Evolutionary conservation across 2,113 vertebrate genomes (phyloP), one percentile per base, ranked within the genome.

Genomic region (Ochotona curzoniae): DNA sequence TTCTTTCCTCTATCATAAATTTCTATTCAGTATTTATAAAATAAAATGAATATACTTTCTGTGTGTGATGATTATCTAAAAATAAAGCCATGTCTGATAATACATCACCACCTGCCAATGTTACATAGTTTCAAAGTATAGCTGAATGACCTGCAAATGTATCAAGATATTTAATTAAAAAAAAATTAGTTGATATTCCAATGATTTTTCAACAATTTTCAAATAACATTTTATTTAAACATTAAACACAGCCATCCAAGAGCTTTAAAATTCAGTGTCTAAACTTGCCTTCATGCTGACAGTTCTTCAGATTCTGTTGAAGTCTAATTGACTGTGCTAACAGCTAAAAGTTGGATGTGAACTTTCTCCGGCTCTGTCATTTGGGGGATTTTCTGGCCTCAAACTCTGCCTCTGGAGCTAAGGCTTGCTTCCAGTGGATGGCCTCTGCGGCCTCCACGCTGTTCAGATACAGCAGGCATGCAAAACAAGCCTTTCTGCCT

Each of bases 401-500:
- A 75, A 1, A 20, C 7, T 47, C 66, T 60, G 83, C 38, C 38
- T 86, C 17, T 67, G 0, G 0, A 67, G 63, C 32, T 54, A 2
- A 49, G 20, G 12, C 25, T 14, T 83, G 54, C 44, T 79, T 78
- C 44, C 26, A 69, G 61, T 7, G 54, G 54, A 18, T 35, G 64
- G 44, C 15, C 83, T 83, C n/a, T 30, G 25, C 28, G 38, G 4
- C 79, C 79, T 63, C 87, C 75, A 88, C 82, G 75, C 80, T 80
- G 66, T 66, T 94, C 88, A 71, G 66, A 71, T 57, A 88, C 28
- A 88, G 30, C 2, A 0, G 15, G 7, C 82, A 86, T 93, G 88
- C 93, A 96, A 96, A 96, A 95, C 93, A 96, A 70, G 60, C 26
- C 30, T 76, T 89, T 60, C 80, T 97, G 79, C 89, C 94, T 88